Percentiles rank a stretch among this genome's conserved stretches.
Conservation (phyloP, 2,797 vertebrate genomes). For the Choloepus didactylus region DNA sequence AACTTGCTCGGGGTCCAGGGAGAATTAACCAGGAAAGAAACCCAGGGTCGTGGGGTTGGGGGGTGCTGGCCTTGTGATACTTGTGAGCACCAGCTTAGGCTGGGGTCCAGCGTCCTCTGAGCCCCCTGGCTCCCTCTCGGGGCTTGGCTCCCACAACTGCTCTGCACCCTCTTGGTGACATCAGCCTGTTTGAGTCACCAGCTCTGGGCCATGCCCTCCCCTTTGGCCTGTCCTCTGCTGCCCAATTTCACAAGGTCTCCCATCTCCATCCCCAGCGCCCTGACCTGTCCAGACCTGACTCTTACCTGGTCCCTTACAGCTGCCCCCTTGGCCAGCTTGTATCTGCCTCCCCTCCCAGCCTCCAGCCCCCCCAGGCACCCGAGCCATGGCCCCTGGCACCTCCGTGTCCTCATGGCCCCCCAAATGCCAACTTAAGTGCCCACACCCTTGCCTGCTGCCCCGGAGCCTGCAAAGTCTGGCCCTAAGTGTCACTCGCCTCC, state of each 20-base stretch:
- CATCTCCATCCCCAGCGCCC: not conserved
- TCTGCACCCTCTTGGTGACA: not conserved
- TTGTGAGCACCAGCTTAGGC: not conserved
- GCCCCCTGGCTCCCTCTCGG: fast-evolving
- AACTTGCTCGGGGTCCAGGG: not conserved
- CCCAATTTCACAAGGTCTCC: not conserved
- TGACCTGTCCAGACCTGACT: not conserved
- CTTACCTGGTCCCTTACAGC: not conserved
- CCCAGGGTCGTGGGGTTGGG: too few species aligned
- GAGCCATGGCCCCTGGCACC: not conserved
- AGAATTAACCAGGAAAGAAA: not conserved
- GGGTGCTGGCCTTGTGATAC: not conserved
- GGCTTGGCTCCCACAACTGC: not conserved
- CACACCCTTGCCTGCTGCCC: not conserved
- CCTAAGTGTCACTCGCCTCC: not conserved
- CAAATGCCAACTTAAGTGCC: too few species aligned
- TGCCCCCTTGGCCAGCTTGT: not conserved
- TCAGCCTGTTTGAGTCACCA: not conserved
- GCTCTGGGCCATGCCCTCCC: not conserved
- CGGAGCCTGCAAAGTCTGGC: not conserved
- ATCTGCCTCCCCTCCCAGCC: not conserved
- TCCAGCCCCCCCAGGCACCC: not conserved
- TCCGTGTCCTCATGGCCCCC: not conserved
- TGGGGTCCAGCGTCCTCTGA: not conserved
- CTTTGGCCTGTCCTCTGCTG: not conserved